Conservation (phyloP, 2,113 vertebrate genomes). For the Sphaerodactylus townsendi region DNA sequence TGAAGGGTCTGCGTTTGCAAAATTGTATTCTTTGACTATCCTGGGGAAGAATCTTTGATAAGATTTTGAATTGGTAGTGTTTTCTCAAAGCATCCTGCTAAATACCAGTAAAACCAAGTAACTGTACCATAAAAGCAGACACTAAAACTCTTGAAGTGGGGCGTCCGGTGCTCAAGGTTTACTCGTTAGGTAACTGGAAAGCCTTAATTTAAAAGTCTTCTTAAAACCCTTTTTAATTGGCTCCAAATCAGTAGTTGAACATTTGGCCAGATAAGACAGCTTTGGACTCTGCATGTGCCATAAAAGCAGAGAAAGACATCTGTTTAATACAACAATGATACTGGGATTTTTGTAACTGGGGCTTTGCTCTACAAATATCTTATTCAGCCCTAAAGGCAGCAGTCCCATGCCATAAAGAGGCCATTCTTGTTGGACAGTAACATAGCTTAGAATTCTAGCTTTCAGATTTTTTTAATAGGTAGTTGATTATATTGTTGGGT, state of each 20-base stretch:
- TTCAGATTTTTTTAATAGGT: constrained; percentile 57
- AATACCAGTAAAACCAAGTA: constrained; percentile 47
- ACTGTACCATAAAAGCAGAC: constrained; percentile 42
- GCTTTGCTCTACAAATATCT: constrained; percentile 59
- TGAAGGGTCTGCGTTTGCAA: neutral
- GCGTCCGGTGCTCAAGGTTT: constrained; percentile 59
- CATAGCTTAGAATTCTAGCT: constrained; percentile 54
- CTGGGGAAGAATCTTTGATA: constrained; percentile 13
- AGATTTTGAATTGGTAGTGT: neutral
- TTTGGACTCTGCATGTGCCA: constrained; percentile 66
- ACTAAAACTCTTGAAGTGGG: constrained; percentile 56
- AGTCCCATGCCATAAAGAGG: constrained; percentile 72
- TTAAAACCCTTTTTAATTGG: constrained; percentile 67
- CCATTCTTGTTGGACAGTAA: constrained; percentile 49
- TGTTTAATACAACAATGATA: constrained; percentile 70
- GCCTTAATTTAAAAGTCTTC: constrained; percentile 72
- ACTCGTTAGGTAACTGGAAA: constrained; percentile 65
- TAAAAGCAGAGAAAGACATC: constrained; percentile 75
- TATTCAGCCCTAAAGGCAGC: constrained; percentile 71
- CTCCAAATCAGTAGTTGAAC: constrained; percentile 66
- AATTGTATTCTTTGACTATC: neutral
- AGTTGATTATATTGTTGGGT: constrained; percentile 45
- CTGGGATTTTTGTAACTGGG: constrained; percentile 58
- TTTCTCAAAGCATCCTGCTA: constrained; percentile 45
- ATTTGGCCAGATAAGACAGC: constrained; percentile 67